These are phyloP conservation scores for Paelopatides confundens DNA, from an alignment of 53 echinoderm and acorn worm genomes.

Conservation along the genomic window DNA sequence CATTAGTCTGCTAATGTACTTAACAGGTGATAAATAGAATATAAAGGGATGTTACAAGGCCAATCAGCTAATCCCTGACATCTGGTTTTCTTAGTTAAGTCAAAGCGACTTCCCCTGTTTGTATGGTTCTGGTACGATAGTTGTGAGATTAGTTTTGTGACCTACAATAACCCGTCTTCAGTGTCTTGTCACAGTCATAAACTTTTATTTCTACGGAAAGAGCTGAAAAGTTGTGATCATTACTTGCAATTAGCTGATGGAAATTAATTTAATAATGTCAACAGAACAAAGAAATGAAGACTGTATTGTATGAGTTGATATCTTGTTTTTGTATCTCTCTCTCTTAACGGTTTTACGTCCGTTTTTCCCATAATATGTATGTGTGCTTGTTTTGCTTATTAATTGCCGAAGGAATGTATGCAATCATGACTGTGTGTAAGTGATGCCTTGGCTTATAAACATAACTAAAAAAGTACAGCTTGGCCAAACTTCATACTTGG, in stretches of 20 bases:
- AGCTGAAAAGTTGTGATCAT: background rate
- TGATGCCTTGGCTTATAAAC: no score
- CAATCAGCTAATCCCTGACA: constrained; percentile 38
- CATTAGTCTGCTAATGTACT: constrained; percentile 27
- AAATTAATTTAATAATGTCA: background rate
- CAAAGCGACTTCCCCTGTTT: constrained; percentile 39
- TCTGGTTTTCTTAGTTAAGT: constrained; percentile 12
- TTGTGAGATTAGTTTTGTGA: background rate
- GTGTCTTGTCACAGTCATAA: background rate
- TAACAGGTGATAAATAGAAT: constrained; percentile 9
- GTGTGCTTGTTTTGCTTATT: no score
- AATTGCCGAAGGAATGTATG: no score
- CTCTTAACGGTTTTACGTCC: no score
- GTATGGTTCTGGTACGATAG: constrained; percentile 13
- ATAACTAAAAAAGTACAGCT: no score
- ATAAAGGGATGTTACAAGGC: constrained; percentile 31
- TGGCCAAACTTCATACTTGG: no score
- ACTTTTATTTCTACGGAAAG: background rate
- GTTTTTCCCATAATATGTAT: no score
- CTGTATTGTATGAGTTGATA: background rate
- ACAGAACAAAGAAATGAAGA: background rate
- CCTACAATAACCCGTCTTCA: constrained; percentile 35
- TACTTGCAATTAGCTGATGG: background rate
- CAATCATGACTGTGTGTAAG: no score
- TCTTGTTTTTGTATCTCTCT: no score